phyloP scores from a whole-genome alignment of 1,140 invertebrate species.

The Tetramorium parvispinum region DNA sequence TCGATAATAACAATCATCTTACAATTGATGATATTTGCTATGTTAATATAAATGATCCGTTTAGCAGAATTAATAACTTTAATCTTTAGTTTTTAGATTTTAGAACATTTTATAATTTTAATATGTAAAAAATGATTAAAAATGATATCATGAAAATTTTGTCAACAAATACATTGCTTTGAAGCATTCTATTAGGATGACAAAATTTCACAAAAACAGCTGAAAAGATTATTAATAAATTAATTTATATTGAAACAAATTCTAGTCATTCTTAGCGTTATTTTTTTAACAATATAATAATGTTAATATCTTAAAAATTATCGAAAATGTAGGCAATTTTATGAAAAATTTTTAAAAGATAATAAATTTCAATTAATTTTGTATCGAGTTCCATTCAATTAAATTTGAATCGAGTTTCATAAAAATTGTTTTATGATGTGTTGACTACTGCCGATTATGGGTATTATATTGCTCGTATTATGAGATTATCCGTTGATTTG shows the following conservation, averaged over 20 bases:
- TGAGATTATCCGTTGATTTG: not conserved
- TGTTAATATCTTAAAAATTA: not conserved
- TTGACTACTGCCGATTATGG: not conserved
- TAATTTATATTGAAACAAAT: not conserved
- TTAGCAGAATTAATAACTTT: not conserved
- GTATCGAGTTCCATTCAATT: not conserved
- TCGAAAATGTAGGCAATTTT: not conserved
- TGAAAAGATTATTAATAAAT: not conserved
- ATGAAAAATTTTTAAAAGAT: not conserved
- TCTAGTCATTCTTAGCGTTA: not conserved
- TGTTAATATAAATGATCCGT: not conserved
- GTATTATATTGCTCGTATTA: too few species aligned
- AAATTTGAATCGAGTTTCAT: not conserved
- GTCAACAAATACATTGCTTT: not conserved
- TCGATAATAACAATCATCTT: not conserved
- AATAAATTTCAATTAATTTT: constrained; percentile 14
- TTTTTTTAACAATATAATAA: not conserved
- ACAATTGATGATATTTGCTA: not conserved
- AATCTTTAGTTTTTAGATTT: not conserved
- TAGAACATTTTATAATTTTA: not conserved
- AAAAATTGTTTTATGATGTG: not conserved
- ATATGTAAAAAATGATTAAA: not conserved
- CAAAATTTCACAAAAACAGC: not conserved
- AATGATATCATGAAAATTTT: not conserved
- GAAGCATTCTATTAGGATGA: not conserved